phyloP scores from a whole-genome alignment of 2,797 vertebrate genomes.

The Lacerta viridis region DNA sequence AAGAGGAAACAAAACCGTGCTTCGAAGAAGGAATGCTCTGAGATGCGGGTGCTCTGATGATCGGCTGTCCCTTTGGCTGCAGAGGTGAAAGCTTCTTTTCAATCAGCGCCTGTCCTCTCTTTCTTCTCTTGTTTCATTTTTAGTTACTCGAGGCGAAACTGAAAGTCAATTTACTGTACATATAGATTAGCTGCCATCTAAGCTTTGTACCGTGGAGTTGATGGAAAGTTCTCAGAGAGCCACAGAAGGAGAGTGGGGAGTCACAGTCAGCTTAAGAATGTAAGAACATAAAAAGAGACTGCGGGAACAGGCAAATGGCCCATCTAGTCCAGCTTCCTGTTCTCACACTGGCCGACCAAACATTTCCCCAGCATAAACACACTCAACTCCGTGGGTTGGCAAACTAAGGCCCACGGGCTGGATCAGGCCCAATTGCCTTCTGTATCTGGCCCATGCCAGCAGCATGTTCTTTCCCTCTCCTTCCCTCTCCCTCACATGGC shows the following conservation, averaged over 20 bases:
- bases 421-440: no score
- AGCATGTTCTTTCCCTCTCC: no score
- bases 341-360: no score
- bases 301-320: no score
- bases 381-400: no score
- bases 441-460: no score
- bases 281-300: no score
- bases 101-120: constrained; percentile 54
- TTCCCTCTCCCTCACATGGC: no score
- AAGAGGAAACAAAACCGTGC: constrained; percentile 35
- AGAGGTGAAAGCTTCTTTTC: constrained; percentile 62
- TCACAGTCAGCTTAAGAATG: background rate
- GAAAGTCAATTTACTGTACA: constrained; percentile 56
- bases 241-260: background rate
- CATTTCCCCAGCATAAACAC: no score
- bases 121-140: constrained; percentile 50
- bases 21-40: background rate
- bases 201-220: constrained; percentile 11
- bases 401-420: no score
- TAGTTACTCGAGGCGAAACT: constrained; percentile 53
- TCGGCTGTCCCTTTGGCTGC: constrained; percentile 37
- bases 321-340: no score
- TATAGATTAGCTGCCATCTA: constrained; percentile 39
- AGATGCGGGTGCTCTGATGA: constrained; percentile 53
- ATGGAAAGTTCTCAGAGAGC: constrained; percentile 35